Percentiles rank a stretch among this genome's conserved stretches.
Conservation (phyloP, 2,797 vertebrate genomes). For the Myripristis murdjan region DNA sequence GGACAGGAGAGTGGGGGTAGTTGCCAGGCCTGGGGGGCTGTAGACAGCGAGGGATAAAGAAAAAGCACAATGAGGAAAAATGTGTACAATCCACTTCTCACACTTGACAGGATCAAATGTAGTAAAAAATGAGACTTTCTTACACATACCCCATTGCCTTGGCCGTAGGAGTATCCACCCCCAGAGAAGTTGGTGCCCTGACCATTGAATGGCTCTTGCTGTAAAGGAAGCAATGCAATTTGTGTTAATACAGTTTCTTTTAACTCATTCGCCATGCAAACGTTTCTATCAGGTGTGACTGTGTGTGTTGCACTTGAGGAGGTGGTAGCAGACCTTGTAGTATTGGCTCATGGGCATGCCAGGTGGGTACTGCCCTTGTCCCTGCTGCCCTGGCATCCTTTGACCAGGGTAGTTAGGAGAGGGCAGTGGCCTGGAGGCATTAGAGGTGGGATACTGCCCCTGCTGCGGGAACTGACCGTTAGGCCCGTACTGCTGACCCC, state of each 20-base stretch:
- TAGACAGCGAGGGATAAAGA: conserved; percentile 25
- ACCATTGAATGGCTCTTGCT: conserved; percentile 93
- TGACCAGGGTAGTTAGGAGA: conserved; percentile 96
- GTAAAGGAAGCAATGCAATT: conserved; percentile 46
- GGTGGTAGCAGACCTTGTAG: conserved; percentile 91
- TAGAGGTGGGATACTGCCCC: conserved; percentile 94
- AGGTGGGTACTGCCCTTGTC: conserved; percentile 94
- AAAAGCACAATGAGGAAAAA: conserved; percentile 50
- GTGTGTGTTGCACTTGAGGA: not conserved
- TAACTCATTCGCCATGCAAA: not conserved
- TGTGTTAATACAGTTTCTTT: not conserved
- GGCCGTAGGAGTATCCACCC: conserved; percentile 91
- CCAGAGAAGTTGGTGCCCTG: conserved; percentile 92
- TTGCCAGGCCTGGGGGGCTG: conserved; percentile 96
- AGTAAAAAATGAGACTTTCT: not conserved
- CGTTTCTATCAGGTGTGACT: not conserved
- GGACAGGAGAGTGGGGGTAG: conserved; percentile 99
- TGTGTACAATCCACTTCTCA: conserved; percentile 25
- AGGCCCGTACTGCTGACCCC: conserved; percentile 97
- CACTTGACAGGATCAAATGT: not conserved
- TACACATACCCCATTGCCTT: conserved; percentile 90
- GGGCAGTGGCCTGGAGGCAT: conserved; percentile 92
- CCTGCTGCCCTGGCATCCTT: conserved; percentile 96
- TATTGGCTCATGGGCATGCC: conserved; percentile 97
- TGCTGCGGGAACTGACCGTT: conserved; percentile 98